Conservation (phyloP, 2,888 invertebrate genomes). For the Drymonia ruficornis region DNA sequence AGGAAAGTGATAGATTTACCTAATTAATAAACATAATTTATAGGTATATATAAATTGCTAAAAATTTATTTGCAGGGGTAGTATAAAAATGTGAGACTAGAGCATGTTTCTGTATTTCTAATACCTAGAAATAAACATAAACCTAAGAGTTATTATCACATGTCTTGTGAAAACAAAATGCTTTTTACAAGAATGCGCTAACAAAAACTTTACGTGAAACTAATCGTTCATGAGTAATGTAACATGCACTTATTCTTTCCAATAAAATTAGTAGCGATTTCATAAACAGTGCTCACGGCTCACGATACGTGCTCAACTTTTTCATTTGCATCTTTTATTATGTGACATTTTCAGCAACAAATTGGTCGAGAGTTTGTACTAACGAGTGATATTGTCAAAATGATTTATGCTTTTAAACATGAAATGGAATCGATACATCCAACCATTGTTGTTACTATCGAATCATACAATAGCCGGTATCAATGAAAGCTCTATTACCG, state of each 20-base stretch:
- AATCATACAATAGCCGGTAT: constrained; percentile 23
- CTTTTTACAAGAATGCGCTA: not conserved
- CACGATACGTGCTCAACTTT: not conserved
- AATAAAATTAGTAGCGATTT: constrained; percentile 7
- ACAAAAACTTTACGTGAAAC: constrained; percentile 4
- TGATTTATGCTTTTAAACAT: not conserved
- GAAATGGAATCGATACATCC: constrained; percentile 5
- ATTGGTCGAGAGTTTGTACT: not conserved
- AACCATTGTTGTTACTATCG: constrained; percentile 18
- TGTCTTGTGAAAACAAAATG: not conserved
- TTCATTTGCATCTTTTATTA: not conserved
- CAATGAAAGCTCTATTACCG: constrained; percentile 26
- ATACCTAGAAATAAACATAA: no score
- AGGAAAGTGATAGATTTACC: no score
- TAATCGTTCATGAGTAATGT: not conserved
- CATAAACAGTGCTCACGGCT: not conserved
- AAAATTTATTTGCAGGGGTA: no score
- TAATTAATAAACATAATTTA: no score
- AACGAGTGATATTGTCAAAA: not conserved
- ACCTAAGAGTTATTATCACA: no score
- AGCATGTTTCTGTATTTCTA: no score
- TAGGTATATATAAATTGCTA: no score
- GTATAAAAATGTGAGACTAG: no score
- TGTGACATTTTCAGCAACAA: no score
- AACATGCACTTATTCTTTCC: not conserved